phyloP scores from a whole-genome alignment of 2,797 vertebrate genomes.

The Champsocephalus esox region DNA sequence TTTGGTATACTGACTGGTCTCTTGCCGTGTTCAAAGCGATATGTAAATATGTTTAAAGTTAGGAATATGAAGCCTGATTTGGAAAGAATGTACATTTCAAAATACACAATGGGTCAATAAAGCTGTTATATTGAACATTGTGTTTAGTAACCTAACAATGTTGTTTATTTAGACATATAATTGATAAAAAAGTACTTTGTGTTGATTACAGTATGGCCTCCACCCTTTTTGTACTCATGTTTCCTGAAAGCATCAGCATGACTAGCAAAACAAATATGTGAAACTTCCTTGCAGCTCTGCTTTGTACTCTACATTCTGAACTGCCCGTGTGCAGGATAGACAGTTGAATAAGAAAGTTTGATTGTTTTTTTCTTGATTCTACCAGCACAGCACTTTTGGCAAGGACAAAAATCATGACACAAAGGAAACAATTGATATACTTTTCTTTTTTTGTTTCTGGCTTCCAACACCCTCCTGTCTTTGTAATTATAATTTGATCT shows the following conservation, averaged over 20 bases:
- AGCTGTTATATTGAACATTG: not conserved
- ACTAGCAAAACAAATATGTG: constrained; percentile 19
- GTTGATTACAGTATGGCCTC: not conserved
- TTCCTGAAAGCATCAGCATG: constrained; percentile 5
- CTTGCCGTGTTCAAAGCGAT: constrained; percentile 49
- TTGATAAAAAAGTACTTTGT: constrained; percentile 3
- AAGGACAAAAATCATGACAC: constrained; percentile 4
- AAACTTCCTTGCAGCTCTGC: constrained; percentile 18
- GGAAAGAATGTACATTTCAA: constrained; percentile 13
- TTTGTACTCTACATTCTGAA: constrained; percentile 22
- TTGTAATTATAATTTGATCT: constrained; percentile 5
- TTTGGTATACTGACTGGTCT: constrained; percentile 39
- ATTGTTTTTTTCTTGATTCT: constrained; percentile 21
- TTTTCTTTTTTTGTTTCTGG: not conserved
- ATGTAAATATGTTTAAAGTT: constrained; percentile 50
- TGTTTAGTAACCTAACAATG: not conserved
- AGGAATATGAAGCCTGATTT: constrained; percentile 23
- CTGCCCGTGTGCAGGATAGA: constrained; percentile 2
- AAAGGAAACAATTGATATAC: not conserved
- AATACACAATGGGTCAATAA: not conserved
- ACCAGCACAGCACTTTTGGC: constrained; percentile 19
- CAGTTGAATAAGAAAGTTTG: constrained; percentile 14
- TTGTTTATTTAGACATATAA: not conserved
- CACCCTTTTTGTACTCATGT: not conserved
- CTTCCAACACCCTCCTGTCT: not conserved